Base-by-base conservation (phyloP, 1,140 invertebrate genomes). In the Saccostrea echinata region DNA sequence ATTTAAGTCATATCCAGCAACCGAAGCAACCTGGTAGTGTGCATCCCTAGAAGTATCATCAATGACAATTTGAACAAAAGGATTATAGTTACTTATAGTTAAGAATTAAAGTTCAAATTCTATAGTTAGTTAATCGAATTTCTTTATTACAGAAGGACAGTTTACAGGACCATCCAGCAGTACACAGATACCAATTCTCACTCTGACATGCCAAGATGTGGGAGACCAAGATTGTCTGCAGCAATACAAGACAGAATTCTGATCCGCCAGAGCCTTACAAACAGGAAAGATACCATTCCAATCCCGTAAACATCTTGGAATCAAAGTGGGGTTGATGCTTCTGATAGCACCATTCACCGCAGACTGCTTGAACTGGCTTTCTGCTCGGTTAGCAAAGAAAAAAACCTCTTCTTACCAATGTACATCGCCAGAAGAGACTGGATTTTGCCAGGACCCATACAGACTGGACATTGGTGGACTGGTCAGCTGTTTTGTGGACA, bases 401-500 rank as follows among this genome's bases (percentile, higher is more conserved):
- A 55, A 76, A 86, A 52, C 61, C 64, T 52, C 85, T 52, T 21
- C 30, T 86, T 2, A 86, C 85, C n/a, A 64, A 21, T 24, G 43
- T 64, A 12, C 85, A 76, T 86, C 64, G 61, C 61, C 33, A 52
- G 52, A 86, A 86, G 35, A 43, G 84, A 30, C 33, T 85, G 24
- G 84, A 16, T 11, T 85, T 85, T 71, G 84, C 64, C 0, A 68
- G 64, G 21, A 33, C 57, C 6, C 84, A 85, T 68, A 12, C 35
- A 21, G 1, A 76, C 27, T 86, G 85, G 85, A 86, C 64, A 11
- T 76, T 35, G 35, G 64, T 86, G 18, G 68, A 76, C 35, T 86
- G 85, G 85, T 86, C 64, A 6, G 12, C 85, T 68, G 85, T 86
- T 52, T 76, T 85, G 11, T 85, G 84, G 84, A 68, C 84, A n/a